Base-by-base conservation (phyloP, 2,113 vertebrate genomes). In the Dunckerocampus dactyliophorus region DNA sequence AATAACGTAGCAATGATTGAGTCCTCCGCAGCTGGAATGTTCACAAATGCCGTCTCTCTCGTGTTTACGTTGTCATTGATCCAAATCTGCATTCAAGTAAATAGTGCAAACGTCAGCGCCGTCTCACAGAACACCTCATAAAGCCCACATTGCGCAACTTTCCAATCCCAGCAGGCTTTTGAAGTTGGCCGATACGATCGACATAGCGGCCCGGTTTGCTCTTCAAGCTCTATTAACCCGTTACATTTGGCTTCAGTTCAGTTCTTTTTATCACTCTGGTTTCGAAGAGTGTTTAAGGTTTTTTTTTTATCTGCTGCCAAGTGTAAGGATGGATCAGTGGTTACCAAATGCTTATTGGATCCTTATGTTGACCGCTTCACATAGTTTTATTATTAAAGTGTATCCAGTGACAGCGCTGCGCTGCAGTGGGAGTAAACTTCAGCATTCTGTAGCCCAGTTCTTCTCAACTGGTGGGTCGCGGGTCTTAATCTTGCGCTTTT, bases 331-430 rank as follows among this genome's bases (percentile, higher is more conserved):
- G 62, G 19, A 45, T 43, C 45, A 21, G 46, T 31, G 31, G 39
- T 43, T 43, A 43, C 16, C 52, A 61, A 15, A 22, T 17, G 15
- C 47, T 54, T 65, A 56, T 54, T 58, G 39, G 22, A 55, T 49
- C 65, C 42, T 37, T 70, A 67, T 54, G 24, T 77, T 49, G 55
- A 70, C 53, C 51, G 55, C 48, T 45, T 31, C 46, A 49, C 53
- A 58, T 58, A 22, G 43, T 46, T 46, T 48, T 47, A 50, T 43
- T 22, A 56, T 63, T 13, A 45, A n/a, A 60, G 45, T 57, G 45
- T 37, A 28, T 64, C 21, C n/a, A 52, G 67, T 53, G 24, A 46
- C 21, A 63, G 56, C 8, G 11, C 59, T 28, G 47, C 51, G 20
- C 45, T 2, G 4, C 39, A 43, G 39, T 43, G 9, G 15, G 6